Evolutionary conservation across 1,140 invertebrate genomes (phyloP).

Genomic region (Ceratina calcarata): DNA sequence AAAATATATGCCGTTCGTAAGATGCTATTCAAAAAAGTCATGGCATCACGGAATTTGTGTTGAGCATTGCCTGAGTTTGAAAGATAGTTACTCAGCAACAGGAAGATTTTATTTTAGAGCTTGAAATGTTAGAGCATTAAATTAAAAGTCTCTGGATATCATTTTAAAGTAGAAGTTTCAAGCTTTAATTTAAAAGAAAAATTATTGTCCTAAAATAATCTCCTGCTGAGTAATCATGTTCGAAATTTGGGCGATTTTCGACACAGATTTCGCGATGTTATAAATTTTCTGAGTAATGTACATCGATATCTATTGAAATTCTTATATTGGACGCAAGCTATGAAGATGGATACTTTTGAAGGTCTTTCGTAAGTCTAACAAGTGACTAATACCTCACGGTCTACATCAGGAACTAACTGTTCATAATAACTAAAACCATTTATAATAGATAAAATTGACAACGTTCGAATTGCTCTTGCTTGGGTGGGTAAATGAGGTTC

Average conservation of each 20-base stretch:
- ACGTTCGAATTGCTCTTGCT: constrained; percentile 42
- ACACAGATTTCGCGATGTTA: background rate
- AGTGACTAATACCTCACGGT: constrained; percentile 59
- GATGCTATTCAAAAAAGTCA: no score
- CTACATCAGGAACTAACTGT: constrained; percentile 48
- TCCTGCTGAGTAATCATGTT: no score
- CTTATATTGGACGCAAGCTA: constrained; percentile 38
- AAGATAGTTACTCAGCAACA: background rate
- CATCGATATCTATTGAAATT: background rate
- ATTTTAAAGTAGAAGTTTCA: no score
- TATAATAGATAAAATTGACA: constrained; percentile 42
- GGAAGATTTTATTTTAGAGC: no score
- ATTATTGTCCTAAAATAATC: no score
- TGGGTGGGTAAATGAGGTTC: constrained; percentile 39
- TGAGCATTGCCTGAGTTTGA: no score
- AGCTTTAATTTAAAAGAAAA: no score
- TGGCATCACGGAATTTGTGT: no score
- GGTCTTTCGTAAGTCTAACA: constrained; percentile 58
- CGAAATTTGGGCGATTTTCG: no score
- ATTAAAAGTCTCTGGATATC: no score
- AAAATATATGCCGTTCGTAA: background rate
- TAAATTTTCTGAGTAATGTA: background rate
- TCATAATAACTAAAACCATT: constrained; percentile 6
- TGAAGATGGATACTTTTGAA: constrained; percentile 52
- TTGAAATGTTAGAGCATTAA: no score